Percentiles rank a stretch among this genome's conserved stretches.
phyloP scores from a whole-genome alignment of 2,797 vertebrate species.

The Anolis apletophallus region DNA sequence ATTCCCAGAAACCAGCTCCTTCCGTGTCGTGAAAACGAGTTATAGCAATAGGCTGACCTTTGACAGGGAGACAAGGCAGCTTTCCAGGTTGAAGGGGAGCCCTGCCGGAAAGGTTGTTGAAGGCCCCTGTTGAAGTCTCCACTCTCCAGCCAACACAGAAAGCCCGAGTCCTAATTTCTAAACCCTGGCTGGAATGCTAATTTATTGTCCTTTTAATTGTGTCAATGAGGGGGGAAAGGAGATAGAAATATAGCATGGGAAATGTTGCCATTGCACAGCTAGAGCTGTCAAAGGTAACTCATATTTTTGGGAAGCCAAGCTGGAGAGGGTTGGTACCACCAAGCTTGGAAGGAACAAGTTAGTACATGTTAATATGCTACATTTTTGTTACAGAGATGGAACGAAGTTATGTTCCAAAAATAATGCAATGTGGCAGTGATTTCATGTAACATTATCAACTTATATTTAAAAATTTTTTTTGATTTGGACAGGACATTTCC shows the following conservation, averaged over 20 bases:
- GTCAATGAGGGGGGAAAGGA: slow-evolving; percentile 9
- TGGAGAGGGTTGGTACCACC: neutral
- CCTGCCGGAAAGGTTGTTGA: neutral
- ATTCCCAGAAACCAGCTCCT: slow-evolving; percentile 52
- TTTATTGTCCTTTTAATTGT: slow-evolving; percentile 53
- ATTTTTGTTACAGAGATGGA: no score
- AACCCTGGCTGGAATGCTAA: slow-evolving; percentile 17
- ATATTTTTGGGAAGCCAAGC: neutral
- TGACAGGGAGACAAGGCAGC: slow-evolving; percentile 55
- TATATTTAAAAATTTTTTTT: no score
- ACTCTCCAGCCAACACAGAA: slow-evolving; percentile 29
- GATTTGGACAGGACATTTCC: no score
- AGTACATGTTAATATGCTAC: no score
- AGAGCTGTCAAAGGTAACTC: neutral
- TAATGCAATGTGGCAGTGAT: no score
- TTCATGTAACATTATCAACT: no score
- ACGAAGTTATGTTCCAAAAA: no score
- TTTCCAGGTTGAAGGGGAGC: slow-evolving; percentile 39
- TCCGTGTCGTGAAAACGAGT: slow-evolving; percentile 50
- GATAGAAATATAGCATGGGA: no score
- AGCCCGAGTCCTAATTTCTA: slow-evolving; percentile 27
- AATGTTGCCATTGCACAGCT: neutral
- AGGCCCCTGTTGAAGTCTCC: slow-evolving; percentile 11
- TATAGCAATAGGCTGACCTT: slow-evolving; percentile 50
- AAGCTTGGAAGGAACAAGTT: no score